phyloP scores from a whole-genome alignment of 2,113 vertebrate species.

The Thunnus maccoyii region DNA sequence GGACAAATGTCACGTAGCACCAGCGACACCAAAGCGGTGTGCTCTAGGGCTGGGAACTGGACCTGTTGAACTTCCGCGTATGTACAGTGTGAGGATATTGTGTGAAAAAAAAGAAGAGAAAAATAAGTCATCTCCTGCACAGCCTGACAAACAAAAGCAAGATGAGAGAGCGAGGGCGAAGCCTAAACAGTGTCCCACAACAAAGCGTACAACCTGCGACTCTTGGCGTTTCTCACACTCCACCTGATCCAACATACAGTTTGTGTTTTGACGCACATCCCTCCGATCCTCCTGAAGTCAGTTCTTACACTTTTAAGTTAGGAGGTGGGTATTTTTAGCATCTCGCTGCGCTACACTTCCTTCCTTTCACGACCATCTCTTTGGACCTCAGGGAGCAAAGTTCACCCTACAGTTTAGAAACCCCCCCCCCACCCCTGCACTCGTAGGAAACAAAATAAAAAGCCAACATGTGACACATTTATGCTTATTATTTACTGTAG shows the following conservation, averaged over 20 bases:
- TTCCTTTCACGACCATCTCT: slow-evolving; percentile 54
- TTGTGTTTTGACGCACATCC: slow-evolving; percentile 75
- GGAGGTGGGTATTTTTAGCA: slow-evolving; percentile 60
- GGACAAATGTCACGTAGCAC: slow-evolving; percentile 27
- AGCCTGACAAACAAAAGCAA: slow-evolving; percentile 4
- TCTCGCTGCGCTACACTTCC: slow-evolving; percentile 34
- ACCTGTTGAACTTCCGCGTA: slow-evolving; percentile 53
- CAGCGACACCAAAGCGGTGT: not conserved
- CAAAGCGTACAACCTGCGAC: slow-evolving; percentile 22
- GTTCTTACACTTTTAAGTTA: slow-evolving; percentile 41
- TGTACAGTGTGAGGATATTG: slow-evolving; percentile 50
- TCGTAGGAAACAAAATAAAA: slow-evolving; percentile 5
- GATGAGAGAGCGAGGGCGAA: slow-evolving; percentile 18
- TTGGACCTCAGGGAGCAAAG: not conserved
- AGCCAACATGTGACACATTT: not conserved
- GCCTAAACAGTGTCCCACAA: not conserved
- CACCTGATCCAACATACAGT: slow-evolving; percentile 62
- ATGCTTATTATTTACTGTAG: slow-evolving; percentile 10
- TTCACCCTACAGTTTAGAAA: slow-evolving; percentile 17
- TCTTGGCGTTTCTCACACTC: slow-evolving; percentile 11
- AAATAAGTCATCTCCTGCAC: slow-evolving; percentile 40
- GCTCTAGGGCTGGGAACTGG: slow-evolving; percentile 28
- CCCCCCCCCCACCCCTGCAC: not conserved
- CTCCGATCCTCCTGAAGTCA: slow-evolving; percentile 1
- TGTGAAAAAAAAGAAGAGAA: not conserved